These are phyloP conservation scores for Petroica traversi DNA, from an alignment of 2,113 vertebrate genomes.

Conservation along the genomic window DNA sequence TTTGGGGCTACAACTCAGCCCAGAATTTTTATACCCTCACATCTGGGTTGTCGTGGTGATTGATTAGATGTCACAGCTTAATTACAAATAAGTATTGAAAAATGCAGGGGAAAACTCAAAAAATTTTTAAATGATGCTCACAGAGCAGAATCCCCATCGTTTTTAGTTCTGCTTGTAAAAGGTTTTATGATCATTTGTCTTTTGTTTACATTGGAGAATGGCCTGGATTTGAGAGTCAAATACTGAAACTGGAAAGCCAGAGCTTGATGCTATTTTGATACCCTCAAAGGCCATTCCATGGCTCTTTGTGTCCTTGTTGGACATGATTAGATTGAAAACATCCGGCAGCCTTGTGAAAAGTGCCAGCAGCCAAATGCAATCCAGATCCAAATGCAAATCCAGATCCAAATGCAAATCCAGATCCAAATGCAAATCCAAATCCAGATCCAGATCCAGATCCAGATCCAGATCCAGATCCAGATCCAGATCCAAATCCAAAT, in stretches of 20 bases:
- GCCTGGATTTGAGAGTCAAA: not conserved
- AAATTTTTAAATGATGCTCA: not conserved
- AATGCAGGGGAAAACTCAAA: not conserved
- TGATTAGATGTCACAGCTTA: not conserved
- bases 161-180: not conserved
- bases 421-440: not conserved
- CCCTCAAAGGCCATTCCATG: not conserved
- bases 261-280: not conserved
- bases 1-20: not conserved
- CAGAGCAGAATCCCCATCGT: not conserved
- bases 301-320: not conserved
- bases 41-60: not conserved
- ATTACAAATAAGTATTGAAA: not conserved
- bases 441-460: not conserved
- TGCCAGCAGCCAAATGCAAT: not conserved
- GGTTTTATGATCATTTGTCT: not conserved
- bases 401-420: no score
- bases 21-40: not conserved
- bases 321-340: not conserved
- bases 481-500: not conserved
- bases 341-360: accelerated
- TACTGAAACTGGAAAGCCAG: not conserved
- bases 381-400: not conserved
- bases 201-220: not conserved
- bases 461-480: not conserved